Evolutionary conservation across 2,113 vertebrate genomes (phyloP), one percentile per base, ranked within the genome.

Genomic region (Halcyon malimbica): DNA sequence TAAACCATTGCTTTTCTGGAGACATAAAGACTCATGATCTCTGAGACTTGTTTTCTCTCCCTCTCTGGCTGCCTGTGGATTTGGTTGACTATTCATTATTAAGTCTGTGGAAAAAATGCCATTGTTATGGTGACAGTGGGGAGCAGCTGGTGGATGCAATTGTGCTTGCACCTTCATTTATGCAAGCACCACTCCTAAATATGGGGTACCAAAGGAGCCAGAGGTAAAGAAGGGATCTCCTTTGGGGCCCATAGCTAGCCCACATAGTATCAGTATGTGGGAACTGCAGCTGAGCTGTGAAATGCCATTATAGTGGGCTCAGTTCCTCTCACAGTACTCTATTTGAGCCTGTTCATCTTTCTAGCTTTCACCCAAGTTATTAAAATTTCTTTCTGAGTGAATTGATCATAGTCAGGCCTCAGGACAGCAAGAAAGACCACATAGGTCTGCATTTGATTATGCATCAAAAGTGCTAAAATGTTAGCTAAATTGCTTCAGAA

Each of bases 141-240:
- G 13, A 93, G 8, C 56, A 83, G 24, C 1, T 1, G 0, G 15
- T 39, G 46, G 29, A 41, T 68, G 26, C 12, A 17, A 6, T 5
- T 57, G 29, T 16, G 5, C 33, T 73, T 41, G 42, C 21, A 35
- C 15, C 44, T 82, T 37, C 50, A 10, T 70, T 62, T 71, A 13
- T 0, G 0, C 35, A 12, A 56, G 33, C 10, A 16, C 14, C 1
- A 0, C 46, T 75, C 21, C 48, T 25, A 54, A 21, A 21, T 20
- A 23, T 12, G 20, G 24, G 19, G 24, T n/a, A 29, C 17, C n/a
- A 68, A 79, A 62, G 7, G 33, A 88, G 48, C 6, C 0, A 0
- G 11, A 57, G 76, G 12, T 17, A 76, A 56, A 79, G 57, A 68
- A 62, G 12, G 13, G 48, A 42, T 50, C 14, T 8, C 21, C 41